Percentiles rank a stretch among this genome's conserved stretches.
phyloP scores from a whole-genome alignment of 2,888 invertebrate genomes.

The Brachypalpus laphriformis region DNA sequence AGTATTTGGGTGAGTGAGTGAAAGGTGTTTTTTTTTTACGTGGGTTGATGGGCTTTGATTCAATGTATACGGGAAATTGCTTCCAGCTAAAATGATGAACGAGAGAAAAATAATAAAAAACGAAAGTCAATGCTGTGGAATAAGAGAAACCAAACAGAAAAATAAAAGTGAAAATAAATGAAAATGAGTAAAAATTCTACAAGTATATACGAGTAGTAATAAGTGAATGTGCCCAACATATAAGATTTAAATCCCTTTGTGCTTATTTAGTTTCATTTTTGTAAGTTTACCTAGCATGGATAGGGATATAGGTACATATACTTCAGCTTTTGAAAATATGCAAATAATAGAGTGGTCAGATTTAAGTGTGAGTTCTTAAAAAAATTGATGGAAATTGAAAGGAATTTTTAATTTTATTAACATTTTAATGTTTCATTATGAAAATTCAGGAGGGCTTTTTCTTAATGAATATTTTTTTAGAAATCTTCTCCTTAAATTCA shows the following conservation, averaged over 20 bases:
- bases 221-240: slow-evolving; percentile 45
- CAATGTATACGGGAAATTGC: slow-evolving; percentile 65
- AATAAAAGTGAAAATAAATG: slow-evolving; percentile 63
- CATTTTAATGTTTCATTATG: background rate
- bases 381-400: background rate
- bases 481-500: too few relatives aligned
- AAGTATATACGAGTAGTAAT: slow-evolving; percentile 14
- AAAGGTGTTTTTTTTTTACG: slow-evolving; percentile 12
- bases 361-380: slow-evolving; percentile 2
- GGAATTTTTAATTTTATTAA: background rate
- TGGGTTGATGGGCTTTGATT: slow-evolving; percentile 73
- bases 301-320: background rate
- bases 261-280: slow-evolving; percentile 38
- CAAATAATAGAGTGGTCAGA: slow-evolving; percentile 12
- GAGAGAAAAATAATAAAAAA: slow-evolving; percentile 47
- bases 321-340: background rate
- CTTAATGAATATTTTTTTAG: too few relatives aligned
- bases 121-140: slow-evolving; percentile 59
- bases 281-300: background rate
- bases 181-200: slow-evolving; percentile 57
- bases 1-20: slow-evolving; percentile 27
- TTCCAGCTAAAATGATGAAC: slow-evolving; percentile 67
- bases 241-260: slow-evolving; percentile 30
- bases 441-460: background rate
- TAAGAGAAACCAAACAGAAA: slow-evolving; percentile 63